These are phyloP conservation scores for Peromyscus attwateri DNA, from an alignment of 2,797 vertebrate species.

Conservation along the genomic window DNA sequence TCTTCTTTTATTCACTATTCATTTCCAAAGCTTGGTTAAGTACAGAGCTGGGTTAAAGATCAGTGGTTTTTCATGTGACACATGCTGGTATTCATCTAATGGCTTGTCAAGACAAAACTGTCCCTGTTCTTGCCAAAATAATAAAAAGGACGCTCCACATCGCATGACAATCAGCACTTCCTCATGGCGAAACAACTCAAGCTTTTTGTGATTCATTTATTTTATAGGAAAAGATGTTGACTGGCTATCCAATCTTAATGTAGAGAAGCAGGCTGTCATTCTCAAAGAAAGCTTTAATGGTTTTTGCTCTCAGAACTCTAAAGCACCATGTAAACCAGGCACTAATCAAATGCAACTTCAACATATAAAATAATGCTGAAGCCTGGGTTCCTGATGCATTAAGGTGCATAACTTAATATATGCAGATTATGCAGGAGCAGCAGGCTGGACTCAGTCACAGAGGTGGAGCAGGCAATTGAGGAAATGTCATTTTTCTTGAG, in stretches of 20 bases:
- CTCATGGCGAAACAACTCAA: constrained; percentile 87
- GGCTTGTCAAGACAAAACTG: constrained; percentile 94
- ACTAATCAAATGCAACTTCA: constrained; percentile 53
- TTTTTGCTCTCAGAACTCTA: constrained; percentile 52
- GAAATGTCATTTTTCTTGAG: constrained; percentile 85
- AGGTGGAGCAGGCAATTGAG: constrained; percentile 77
- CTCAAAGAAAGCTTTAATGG: constrained; percentile 66
- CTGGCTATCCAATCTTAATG: not conserved
- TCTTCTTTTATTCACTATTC: constrained; percentile 89
- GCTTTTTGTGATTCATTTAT: constrained; percentile 82
- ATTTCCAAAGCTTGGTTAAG: constrained; percentile 89
- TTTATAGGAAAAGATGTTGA: constrained; percentile 80
- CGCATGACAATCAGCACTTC: constrained; percentile 95
- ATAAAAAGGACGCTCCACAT: constrained; percentile 92
- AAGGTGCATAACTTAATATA: constrained; percentile 76
- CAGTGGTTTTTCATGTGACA: constrained; percentile 95
- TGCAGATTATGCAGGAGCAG: constrained; percentile 83
- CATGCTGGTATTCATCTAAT: constrained; percentile 90
- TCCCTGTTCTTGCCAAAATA: constrained; percentile 95
- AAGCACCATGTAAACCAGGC: constrained; percentile 67
- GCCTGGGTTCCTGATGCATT: constrained; percentile 65
- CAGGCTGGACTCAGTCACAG: constrained; percentile 75
- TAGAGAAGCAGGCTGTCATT: constrained; percentile 58
- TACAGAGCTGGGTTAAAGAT: constrained; percentile 91
- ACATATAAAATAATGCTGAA: constrained; percentile 67